A percentile compares a stretch with the other conserved stretches of the same genome.
These are phyloP conservation scores for Sphaeridia pumilis DNA, from an alignment of 2,888 invertebrate genomes.

Conservation along the genomic window DNA sequence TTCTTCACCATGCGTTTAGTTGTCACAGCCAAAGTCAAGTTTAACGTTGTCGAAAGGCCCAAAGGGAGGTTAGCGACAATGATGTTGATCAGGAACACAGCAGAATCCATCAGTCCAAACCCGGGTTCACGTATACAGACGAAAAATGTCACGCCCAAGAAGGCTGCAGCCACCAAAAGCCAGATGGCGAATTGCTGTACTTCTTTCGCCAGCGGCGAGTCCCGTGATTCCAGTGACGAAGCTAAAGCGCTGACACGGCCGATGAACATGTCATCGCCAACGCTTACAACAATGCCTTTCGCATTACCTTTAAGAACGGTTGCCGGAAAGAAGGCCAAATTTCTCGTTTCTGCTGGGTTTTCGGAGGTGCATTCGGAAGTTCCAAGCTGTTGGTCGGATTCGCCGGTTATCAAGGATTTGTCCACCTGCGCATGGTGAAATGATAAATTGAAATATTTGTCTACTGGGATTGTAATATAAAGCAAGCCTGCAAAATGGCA, in stretches of 20 bases:
- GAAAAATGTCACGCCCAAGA: constrained; percentile 36
- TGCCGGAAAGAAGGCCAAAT: neutral
- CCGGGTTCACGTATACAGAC: constrained; percentile 22
- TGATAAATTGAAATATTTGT: no score
- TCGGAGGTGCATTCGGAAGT: neutral
- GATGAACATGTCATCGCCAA: constrained; percentile 56
- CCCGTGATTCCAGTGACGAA: constrained; percentile 51
- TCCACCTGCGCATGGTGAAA: constrained; percentile 26
- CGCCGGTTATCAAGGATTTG: neutral
- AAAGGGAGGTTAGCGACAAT: constrained; percentile 14
- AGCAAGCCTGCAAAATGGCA: neutral
- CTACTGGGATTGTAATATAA: neutral
- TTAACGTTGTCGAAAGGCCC: constrained; percentile 70
- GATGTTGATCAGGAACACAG: constrained; percentile 49
- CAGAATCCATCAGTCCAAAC: constrained; percentile 54
- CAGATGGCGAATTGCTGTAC: constrained; percentile 55
- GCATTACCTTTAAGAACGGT: neutral
- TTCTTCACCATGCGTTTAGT: constrained; percentile 70
- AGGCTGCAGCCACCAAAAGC: constrained; percentile 26
- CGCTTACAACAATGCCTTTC: constrained; percentile 53
- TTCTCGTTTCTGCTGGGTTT: neutral
- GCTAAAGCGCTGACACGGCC: constrained; percentile 60
- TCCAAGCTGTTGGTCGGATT: neutral
- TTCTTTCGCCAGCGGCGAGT: constrained; percentile 66
- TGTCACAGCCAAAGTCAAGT: constrained; percentile 59